Evolutionary conservation across 2,797 vertebrate genomes (phyloP), one percentile per base, ranked within the genome.

Genomic region (Ataeniobius toweri): DNA sequence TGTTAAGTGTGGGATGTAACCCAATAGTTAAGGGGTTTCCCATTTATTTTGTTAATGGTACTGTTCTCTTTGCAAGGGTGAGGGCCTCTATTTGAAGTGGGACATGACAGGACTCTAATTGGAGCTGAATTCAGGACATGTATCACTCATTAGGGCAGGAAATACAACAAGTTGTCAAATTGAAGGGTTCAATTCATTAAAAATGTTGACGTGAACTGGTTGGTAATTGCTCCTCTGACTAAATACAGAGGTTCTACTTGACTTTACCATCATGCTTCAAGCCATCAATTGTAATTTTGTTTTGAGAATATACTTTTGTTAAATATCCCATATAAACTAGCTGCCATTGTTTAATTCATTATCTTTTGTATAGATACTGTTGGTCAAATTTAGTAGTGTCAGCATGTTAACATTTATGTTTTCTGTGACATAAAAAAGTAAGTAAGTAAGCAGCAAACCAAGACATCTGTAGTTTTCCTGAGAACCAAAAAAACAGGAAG

Each of bases 1-100:
- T 86, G 77, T 85, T 88, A 91, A 92, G 90, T 90, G 89, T 88
- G 85, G 87, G 79, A 84, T 84, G 85, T 86, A 87, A 85, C 88
- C 86, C 84, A 85, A 81, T 85, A 88, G 75, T 89, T 69, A 77
- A 86, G 85, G 84, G 81, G 80, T 85, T 87, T 71, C 59, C 81
- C 73, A 75, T 88, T 91, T 87, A 86, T 91, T 93, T 86, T 74
- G 73, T 68, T 90, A 87, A 93, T 91, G 89, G 83, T 70, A 76
- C 88, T 85, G 85, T 90, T 90, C 61, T 80, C 61, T 65, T 6
- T 76, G 84, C 75, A 82, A 26, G 13, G 72, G 26, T 20, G 53
- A 69, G 61, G 69, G 77, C 79, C 76, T 71, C 56, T 3, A 18
- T 71, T 73, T 76, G 79, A 81, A 81, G 6, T 44, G 76, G 58